Evolutionary conservation across 2,797 vertebrate species (phyloP), one percentile per base, ranked within the genome.

Genomic region (Anguilla anguilla): DNA sequence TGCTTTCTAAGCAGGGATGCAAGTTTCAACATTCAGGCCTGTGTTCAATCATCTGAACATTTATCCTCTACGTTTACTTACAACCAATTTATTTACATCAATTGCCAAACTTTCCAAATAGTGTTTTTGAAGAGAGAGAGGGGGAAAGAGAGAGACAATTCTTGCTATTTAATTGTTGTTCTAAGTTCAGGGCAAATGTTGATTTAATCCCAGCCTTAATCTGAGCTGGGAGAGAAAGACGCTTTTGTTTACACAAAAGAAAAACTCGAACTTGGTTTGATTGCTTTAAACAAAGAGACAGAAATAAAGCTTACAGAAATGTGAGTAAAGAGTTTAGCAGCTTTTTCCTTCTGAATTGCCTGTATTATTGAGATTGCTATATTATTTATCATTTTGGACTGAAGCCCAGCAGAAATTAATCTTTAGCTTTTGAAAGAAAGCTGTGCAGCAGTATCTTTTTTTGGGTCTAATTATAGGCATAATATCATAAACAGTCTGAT

Each of bases 401-500:
- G 28, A 39, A 84, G 43, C 13, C 79, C 55, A 59, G 49, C 1
- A 81, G 83, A 25, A 49, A 49, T 43, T 59, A 39, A 25, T 31
- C 67, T 87, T 84, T n/a, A 69, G n/a, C 72, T 84, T 51, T 22
- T 35, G 22, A 15, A 49, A 57, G 25, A 6, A 39, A 25, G 17
- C 55, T 64, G 84, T 4, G 28, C 35, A 19, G 59, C 19, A 28
- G 6, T 43, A 6, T 31, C 64, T 22, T 85, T 85, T 11, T 84
- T 15, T 25, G 13, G 31, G n/a, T 81, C n/a, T 85, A 88, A 83
- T 49, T 86, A 88, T 82, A 69, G 55, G 64, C 28, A 10, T 67
- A 67, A 67, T 67, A 82, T 49, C 83, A 88, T 82, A 83, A n/a
- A 81, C 35, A 17, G 25, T 25, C 53, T 5, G 11, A 81, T 88